Base-by-base conservation (phyloP, 2,888 invertebrate genomes). In the Sminthurinus aureus region DNA sequence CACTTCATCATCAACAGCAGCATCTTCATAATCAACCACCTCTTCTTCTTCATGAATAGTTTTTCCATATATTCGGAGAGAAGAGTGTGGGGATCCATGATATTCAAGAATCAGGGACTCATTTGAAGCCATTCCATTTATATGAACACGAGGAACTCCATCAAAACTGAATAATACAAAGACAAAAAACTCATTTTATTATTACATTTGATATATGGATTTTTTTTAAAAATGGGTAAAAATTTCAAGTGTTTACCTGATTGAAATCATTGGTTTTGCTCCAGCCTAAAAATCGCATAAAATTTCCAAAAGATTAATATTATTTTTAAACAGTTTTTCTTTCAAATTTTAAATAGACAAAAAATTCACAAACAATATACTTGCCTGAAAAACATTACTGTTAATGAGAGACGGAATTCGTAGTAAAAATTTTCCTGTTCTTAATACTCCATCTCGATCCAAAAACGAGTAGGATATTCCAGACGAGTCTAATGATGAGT, bases 341-440 rank as follows among this genome's bases (percentile, higher is more conserved):
- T 52, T 52, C 52, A 11, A 13, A 8, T 52, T 13, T 52, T n/a
- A n/a, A n/a, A n/a, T n/a, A n/a, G n/a, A n/a, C n/a, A n/a, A n/a
- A n/a, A n/a, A n/a, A 52, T 8, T 8, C 52, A 52, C 13, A 52
- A 11, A 52, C 52, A 52, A 8, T 69, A n/a, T 20, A 18, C 69
- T 38, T 52, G 74, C 81, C 81, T 81, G 81, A 4, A 74, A 12
- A 52, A 81, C 73, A 26, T n/a, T 58, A n/a, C 81, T 74, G 52
- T 81, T 75, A 12, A 81, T n/a, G 18, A 81, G 64, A 1, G 81
- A 73, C 18, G 74, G 74, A 20, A 58, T 12, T 4, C 81, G 52
- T 12, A 75, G 52, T 24, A 67, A 20, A n/a, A 82, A 22, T 51
- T 77, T 82, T 18, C 82, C 82, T 20, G 38, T 20, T 24, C 77